phyloP scores from a whole-genome alignment of 2,113 vertebrate genomes.

The Cheirogaleus medius region DNA sequence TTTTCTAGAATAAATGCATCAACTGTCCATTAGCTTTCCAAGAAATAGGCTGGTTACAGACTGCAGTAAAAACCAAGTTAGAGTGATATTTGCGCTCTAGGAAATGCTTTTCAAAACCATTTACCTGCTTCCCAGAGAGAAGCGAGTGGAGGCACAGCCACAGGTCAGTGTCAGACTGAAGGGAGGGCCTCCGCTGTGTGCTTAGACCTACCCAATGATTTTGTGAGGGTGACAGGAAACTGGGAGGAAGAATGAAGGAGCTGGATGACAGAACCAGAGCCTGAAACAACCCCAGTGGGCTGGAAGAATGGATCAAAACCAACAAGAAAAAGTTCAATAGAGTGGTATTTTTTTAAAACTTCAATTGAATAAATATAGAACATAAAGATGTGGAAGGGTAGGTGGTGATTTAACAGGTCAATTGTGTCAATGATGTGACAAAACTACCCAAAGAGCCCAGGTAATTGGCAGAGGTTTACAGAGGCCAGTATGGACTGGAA shows the following conservation, averaged over 20 bases:
- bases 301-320: neutral
- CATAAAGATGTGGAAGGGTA: neutral
- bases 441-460: neutral
- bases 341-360: neutral
- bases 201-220: neutral
- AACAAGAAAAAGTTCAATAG: neutral
- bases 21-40: conserved; percentile 22
- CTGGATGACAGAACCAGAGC: neutral
- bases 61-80: neutral
- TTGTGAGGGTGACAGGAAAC: neutral
- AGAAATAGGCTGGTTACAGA: conserved; percentile 36
- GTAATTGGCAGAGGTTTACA: neutral
- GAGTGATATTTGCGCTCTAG: neutral
- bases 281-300: neutral
- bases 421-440: neutral
- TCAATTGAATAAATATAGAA: neutral
- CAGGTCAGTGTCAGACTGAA: neutral
- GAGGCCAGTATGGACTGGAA: neutral
- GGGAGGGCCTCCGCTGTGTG: neutral
- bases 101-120: conserved; percentile 13
- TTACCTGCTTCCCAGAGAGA: conserved; percentile 19
- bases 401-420: neutral
- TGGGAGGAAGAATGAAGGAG: neutral
- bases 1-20: conserved; percentile 52
- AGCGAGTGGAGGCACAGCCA: neutral